Percentiles rank a stretch among this genome's conserved stretches.
Conservation (phyloP, 2,113 vertebrate species). For the Saguinus midas region DNA sequence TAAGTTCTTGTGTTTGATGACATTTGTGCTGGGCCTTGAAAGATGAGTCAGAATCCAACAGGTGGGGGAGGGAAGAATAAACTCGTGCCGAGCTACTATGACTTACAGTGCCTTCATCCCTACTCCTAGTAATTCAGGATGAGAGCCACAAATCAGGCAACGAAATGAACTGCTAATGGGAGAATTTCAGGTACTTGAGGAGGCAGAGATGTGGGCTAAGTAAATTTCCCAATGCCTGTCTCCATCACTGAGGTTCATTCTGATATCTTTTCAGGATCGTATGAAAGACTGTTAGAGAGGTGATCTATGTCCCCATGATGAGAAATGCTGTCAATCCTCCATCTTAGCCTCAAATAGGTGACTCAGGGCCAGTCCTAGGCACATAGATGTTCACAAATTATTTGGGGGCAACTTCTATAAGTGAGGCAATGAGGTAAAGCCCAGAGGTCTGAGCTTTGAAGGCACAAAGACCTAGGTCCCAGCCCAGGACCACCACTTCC, state of each 20-base stretch:
- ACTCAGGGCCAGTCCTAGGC: not conserved
- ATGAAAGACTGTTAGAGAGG: not conserved
- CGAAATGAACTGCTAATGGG: not conserved
- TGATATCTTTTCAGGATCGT: not conserved
- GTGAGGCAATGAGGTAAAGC: not conserved
- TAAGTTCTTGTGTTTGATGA: constrained; percentile 15
- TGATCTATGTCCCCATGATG: not conserved
- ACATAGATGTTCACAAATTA: not conserved
- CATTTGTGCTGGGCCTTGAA: constrained; percentile 34
- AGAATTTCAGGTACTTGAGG: not conserved
- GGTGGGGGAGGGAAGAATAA: not conserved
- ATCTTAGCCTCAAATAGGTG: not conserved
- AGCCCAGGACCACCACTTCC: not conserved
- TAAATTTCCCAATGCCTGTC: not conserved
- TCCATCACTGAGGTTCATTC: not conserved
- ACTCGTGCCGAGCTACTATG: not conserved
- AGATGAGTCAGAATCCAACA: constrained; percentile 55
- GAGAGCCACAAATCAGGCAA: not conserved
- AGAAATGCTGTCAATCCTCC: not conserved
- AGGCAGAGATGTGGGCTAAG: not conserved
- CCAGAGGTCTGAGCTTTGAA: not conserved
- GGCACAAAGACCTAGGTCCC: not conserved
- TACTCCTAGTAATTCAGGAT: not conserved
- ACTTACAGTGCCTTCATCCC: not conserved
- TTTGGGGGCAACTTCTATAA: not conserved